Evolutionary conservation across 2,113 vertebrate genomes (phyloP).

Genomic region (Heterochromis multidens): DNA sequence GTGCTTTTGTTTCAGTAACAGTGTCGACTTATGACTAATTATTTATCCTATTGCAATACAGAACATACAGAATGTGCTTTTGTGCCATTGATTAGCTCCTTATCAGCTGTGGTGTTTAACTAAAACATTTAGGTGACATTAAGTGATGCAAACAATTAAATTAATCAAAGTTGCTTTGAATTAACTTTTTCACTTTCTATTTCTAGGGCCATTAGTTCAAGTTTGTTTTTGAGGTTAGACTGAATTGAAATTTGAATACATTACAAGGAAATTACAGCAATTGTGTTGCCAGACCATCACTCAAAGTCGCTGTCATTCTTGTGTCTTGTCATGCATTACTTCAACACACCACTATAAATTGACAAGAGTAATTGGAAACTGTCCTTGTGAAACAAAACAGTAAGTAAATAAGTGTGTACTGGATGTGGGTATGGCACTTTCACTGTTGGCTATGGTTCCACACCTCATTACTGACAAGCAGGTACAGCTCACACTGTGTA

Average conservation of each 20-base stretch:
- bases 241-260: not conserved
- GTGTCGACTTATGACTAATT: not conserved
- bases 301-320: not conserved
- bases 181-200: rapidly evolving
- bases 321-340: not conserved
- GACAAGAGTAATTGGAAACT: not conserved
- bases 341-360: not conserved
- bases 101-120: not conserved
- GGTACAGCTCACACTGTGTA: not conserved
- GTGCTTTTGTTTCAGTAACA: not conserved
- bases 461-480: constrained; percentile 24
- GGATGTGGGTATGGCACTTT: not conserved
- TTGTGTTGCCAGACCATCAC: not conserved
- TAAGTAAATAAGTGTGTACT: not conserved
- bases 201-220: not conserved
- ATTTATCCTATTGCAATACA: not conserved
- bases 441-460: not conserved
- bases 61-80: not conserved
- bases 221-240: not conserved
- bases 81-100: not conserved
- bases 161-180: not conserved
- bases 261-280: not conserved
- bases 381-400: not conserved
- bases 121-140: not conserved
- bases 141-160: not conserved